Evolutionary conservation across 2,797 vertebrate genomes (phyloP), one percentile per base, ranked within the genome.

Genomic region (Luscinia megarhynchos): DNA sequence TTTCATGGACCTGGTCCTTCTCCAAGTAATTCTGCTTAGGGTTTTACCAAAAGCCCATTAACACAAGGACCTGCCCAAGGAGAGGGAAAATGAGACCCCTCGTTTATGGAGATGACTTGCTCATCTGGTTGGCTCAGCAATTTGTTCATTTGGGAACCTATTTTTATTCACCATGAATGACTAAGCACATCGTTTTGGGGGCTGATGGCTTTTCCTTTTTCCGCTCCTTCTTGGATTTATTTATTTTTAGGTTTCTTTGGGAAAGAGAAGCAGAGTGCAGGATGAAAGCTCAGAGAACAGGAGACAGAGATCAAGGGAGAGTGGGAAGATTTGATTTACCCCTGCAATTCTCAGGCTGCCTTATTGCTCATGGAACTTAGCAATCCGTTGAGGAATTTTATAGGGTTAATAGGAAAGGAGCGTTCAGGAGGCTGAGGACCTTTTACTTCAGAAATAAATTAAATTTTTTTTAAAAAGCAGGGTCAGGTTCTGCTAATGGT

Each of bases 191-290:
- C 77, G 20, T 68, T 92, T 94, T 87, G 77, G 89, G 95, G 93
- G 78, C 74, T 94, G 90, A 57, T 95, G 89, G 77, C 73, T 92
- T 95, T 93, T 75, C 46, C 77, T 93, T 88, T 95, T 95, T 87
- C 66, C 11, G 30, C 55, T 94, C 50, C 66, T 95, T 85, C 61
- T 91, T 91, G 89, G 57, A 66, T 87, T 95, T 96, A 68, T 94
- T 95, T 96, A 96, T 96, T 95, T 96, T 95, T 95, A 90, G 90
- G 45, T 84, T 96, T 67, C 68, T 91, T 90, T 72, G 73, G 57
- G 80, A 94, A 91, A 78, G 73, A 73, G 77, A 74, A 95, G 80
- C 2, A 0, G 67, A 93, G 17, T 29, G 24, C 80, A 69, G 63
- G 40, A 74, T 90, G 57, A 79, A 84, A 95, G 82, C 77, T 84